Evolutionary conservation across 2,113 vertebrate species (phyloP).

Genomic region (Xyliphius kryptos): DNA sequence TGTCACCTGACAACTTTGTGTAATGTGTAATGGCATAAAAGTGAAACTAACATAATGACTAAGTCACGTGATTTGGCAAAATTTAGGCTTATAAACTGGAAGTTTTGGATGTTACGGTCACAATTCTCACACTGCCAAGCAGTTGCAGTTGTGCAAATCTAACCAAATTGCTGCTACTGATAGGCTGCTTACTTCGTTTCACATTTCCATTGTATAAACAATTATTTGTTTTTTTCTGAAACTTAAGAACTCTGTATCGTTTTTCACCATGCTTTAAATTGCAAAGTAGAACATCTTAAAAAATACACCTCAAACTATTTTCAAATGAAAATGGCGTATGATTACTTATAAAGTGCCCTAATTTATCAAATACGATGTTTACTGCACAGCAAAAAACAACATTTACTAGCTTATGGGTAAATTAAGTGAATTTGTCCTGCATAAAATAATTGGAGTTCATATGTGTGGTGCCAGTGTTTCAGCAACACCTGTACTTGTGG

Average conservation of each 20-base stretch:
- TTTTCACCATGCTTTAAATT: background rate
- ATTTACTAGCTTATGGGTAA: too few relatives aligned
- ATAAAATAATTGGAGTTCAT: too few relatives aligned
- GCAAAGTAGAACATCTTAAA: background rate
- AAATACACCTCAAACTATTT: background rate
- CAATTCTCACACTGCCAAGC: conserved; percentile 7
- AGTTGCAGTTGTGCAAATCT: background rate
- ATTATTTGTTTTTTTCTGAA: background rate
- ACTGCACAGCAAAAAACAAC: too few relatives aligned
- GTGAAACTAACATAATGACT: too few relatives aligned
- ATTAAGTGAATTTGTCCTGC: too few relatives aligned
- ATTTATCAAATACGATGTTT: too few relatives aligned
- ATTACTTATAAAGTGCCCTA: too few relatives aligned
- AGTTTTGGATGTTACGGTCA: background rate
- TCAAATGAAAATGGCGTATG: too few relatives aligned
- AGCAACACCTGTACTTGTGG: too few relatives aligned
- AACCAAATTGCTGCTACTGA: background rate
- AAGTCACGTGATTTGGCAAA: background rate
- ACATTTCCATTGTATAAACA: background rate
- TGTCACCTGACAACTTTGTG: too few relatives aligned
- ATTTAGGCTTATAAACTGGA: background rate
- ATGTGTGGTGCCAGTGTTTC: too few relatives aligned
- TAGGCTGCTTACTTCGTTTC: background rate
- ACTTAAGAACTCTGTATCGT: background rate
- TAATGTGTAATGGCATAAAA: background rate